Evolutionary conservation across 2,797 vertebrate genomes (phyloP), one percentile per base, ranked within the genome.

Genomic region (Muscicapa striata): DNA sequence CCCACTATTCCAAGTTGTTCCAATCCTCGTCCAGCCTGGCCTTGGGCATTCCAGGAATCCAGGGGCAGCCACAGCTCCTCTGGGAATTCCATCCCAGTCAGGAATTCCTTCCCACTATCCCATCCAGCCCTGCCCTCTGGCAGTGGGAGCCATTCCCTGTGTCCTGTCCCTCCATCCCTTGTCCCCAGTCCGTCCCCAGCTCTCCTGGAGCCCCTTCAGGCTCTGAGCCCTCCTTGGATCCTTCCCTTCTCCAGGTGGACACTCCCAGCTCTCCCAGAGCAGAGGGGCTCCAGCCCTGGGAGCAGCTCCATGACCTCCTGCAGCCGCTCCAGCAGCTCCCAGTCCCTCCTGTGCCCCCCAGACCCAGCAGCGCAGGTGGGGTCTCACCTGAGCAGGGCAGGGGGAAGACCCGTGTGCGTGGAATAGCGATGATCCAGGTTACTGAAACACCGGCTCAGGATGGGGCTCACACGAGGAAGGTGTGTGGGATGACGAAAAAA

Each of bases 51-150:
- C 15, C 55, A 54, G 48, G 63, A 19, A n/a, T 45, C 26, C 52
- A 27, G 74, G 17, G 8, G 10, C 30, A 70, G 36, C 58, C n/a
- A 11, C 38, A 68, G 46, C 23, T 29, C 0, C 38, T 17, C 36
- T 55, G 66, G 49, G 36, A 11, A 63, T 34, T 24, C 66, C 16
- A 26, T 2, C 3, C 49, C 7, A 57, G 27, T 0, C 3, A 43
- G 5, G 6, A 55, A 70, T 86, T 72, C 22, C 36, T 15, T 16
- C 27, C 58, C 58, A 24, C 0, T 2, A 4, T 51, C 58, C 58
- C 51, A 72, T 0, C 32, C 1, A 11, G 0, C 12, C 32, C 32
- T 27, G 9, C 22, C 30, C 55, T 51, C 5, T 51, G 32, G 13
- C 32, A 51, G 1, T 19, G 9, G 10, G n/a, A 63, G 26, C 36